phyloP scores from a whole-genome alignment of 2,888 invertebrate species.

The Cyclophora albipunctata region DNA sequence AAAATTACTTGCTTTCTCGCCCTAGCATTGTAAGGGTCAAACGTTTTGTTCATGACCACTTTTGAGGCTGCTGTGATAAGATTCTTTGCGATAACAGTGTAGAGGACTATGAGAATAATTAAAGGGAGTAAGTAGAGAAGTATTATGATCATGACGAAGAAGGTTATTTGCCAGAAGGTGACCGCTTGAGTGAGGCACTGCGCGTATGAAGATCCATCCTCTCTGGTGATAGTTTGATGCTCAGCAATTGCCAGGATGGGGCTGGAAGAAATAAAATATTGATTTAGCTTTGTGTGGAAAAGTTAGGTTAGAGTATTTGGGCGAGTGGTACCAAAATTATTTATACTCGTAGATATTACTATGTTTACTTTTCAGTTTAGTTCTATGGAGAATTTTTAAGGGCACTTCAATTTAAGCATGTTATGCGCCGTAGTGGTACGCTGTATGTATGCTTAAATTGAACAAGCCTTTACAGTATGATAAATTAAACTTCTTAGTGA shows the following conservation, averaged over 20 bases:
- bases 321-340: too few species aligned
- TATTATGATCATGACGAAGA: constrained; percentile 85
- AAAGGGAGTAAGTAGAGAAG: constrained; percentile 89
- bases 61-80: constrained; percentile 82
- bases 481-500: too few species aligned
- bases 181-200: constrained; percentile 88
- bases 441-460: too few species aligned
- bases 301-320: too few species aligned
- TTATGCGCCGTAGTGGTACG: too few species aligned
- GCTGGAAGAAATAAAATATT: constrained; percentile 77
- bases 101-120: constrained; percentile 84
- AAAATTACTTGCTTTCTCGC: constrained; percentile 88
- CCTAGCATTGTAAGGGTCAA: constrained; percentile 81
- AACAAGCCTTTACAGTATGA: too few species aligned
- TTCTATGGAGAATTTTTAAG: too few species aligned
- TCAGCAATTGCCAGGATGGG: constrained; percentile 86
- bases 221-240: constrained; percentile 79
- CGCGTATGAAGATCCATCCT: constrained; percentile 81
- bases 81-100: constrained; percentile 88
- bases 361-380: too few species aligned
- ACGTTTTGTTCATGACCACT: constrained; percentile 81
- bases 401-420: too few species aligned
- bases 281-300: not conserved
- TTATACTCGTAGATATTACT: too few species aligned
- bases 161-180: constrained; percentile 83